Evolutionary conservation across 2,113 vertebrate genomes (phyloP).

Genomic region (Thomomys bottae): DNA sequence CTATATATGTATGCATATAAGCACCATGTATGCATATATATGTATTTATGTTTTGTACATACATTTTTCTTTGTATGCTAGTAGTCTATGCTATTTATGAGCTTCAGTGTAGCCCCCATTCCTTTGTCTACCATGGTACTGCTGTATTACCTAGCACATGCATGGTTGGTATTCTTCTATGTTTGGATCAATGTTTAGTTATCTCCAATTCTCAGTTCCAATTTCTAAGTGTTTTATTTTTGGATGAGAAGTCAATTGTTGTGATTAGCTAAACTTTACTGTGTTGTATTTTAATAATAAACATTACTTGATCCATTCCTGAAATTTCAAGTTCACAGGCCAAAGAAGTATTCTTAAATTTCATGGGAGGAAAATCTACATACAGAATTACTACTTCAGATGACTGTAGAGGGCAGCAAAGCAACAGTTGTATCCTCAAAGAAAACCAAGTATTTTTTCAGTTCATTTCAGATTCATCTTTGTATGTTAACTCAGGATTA

Average conservation of each 20-base stretch:
- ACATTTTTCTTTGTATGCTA: not conserved
- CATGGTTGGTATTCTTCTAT: not conserved
- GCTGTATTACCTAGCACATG: not conserved
- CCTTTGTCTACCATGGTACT: not conserved
- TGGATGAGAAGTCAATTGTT: slow-evolving; percentile 20
- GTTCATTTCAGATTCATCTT: slow-evolving; percentile 43
- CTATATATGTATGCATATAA: not conserved
- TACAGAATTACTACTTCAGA: slow-evolving; percentile 30
- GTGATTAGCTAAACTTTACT: not conserved
- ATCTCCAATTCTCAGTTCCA: not conserved
- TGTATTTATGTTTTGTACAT: not conserved
- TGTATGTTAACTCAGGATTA: slow-evolving; percentile 49
- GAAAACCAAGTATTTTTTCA: slow-evolving; percentile 32
- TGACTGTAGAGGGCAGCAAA: slow-evolving; percentile 81
- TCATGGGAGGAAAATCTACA: slow-evolving; percentile 2
- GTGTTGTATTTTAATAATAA: slow-evolving; percentile 35
- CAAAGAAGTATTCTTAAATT: slow-evolving; percentile 14
- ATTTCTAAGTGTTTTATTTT: slow-evolving; percentile 43
- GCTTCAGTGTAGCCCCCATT: not conserved
- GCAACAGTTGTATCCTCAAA: slow-evolving; percentile 51
- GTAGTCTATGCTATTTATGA: slow-evolving; percentile 20
- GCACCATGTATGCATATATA: not conserved
- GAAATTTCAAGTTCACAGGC: slow-evolving; percentile 39
- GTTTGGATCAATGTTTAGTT: not conserved
- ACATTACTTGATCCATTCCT: slow-evolving; percentile 25